phyloP scores from a whole-genome alignment of 2,797 vertebrate genomes.

The Champsocephalus gunnari region DNA sequence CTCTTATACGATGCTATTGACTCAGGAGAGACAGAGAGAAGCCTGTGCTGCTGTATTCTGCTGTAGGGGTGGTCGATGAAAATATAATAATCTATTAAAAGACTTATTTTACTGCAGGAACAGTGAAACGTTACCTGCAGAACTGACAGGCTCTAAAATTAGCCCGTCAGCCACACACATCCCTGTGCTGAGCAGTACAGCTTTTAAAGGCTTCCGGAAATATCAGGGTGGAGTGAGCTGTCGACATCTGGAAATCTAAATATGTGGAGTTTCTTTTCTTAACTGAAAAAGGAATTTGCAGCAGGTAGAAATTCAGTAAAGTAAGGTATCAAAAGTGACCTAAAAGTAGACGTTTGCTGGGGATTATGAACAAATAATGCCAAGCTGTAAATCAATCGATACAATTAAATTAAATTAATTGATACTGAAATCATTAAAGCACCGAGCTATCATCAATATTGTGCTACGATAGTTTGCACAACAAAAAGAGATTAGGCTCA shows the following conservation, averaged over 20 bases:
- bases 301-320: no score
- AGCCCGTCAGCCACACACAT: neutral
- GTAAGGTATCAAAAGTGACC: no score
- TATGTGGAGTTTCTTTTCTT: neutral
- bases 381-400: neutral
- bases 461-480: neutral
- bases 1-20: no score
- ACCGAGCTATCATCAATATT: neutral
- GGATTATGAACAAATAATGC: neutral
- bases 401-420: neutral
- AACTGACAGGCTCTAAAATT: neutral
- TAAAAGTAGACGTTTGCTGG: neutral
- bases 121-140: neutral
- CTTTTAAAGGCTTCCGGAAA: no score
- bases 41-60: neutral
- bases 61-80: no score
- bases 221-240: no score
- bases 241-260: neutral
- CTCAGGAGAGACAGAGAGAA: no score
- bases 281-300: no score
- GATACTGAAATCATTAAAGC: neutral
- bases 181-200: neutral
- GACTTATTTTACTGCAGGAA: neutral
- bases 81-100: no score
- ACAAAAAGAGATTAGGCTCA: neutral